Evolutionary conservation across 2,888 invertebrate species (phyloP), one percentile per base, ranked within the genome.

Genomic region (Scaptodrosophila latifasciaeformis): DNA sequence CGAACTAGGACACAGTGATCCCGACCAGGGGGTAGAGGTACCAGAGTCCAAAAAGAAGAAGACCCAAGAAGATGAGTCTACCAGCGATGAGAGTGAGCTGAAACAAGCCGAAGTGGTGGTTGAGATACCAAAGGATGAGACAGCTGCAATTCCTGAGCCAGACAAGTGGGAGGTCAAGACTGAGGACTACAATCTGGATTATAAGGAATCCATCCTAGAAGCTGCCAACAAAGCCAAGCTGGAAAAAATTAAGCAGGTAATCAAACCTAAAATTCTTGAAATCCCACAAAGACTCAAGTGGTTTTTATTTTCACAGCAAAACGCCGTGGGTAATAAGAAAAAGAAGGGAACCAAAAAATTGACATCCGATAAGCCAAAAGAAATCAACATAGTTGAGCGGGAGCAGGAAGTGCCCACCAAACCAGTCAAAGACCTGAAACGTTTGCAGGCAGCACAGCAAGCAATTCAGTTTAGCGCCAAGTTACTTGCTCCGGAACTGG

Each of bases 161-260:
- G 27, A 5, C 0, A 30, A 40, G 27, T 6, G 10, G 18, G 29
- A 7, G 18, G 2, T 12, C 40, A 12, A 34, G 18, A 19, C 12
- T 13, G 12, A 5, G 35, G 2, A 7, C 21, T 15, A 18, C 1
- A 46, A 44, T 4, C 18, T 84, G 0, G 59, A 65, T 2, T 76
- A 78, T 12, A 84, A 84, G 53, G 80, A 84, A 21, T 61, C 58
- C 13, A 74, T 84, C 2, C 53, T 85, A 2, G 68, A 80, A 34
- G 81, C 71, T 1, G 84, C 82, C 4, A 84, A 82, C 54, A 63
- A 60, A 9, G 82, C 83, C 1, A 82, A 75, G 27, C 57, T 74
- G 2, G 58, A 70, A 49, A 59, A 67, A 6, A 85, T 84, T 53
- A 71, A 68, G 45, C 72, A 75, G 68, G 85, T 85, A 51, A 55